Conservation (phyloP, 1,140 invertebrate genomes). For the Euwallacea fornicatus region DNA sequence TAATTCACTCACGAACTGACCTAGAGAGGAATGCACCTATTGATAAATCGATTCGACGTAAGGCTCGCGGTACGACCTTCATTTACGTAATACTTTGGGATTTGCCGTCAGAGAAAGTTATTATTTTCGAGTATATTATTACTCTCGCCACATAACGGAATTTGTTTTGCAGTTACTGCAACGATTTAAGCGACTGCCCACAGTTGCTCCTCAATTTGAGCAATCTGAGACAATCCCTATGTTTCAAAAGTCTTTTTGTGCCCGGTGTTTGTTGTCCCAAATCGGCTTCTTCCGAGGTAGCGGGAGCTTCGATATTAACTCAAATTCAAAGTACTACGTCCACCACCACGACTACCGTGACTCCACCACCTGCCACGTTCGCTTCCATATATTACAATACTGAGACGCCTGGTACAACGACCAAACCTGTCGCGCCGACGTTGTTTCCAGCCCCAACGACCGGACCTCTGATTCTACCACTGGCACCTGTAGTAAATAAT, state of each 20-base stretch:
- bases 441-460: background rate
- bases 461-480: background rate
- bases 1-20: conserved; percentile 4
- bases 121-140: conserved; percentile 18
- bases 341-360: conserved; percentile 30
- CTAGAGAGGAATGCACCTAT: conserved; percentile 15
- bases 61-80: conserved; percentile 21
- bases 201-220: conserved; percentile 81
- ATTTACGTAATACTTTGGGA: conserved; percentile 34
- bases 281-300: conserved; percentile 38
- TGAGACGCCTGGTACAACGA: conserved; percentile 36
- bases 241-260: conserved; percentile 88
- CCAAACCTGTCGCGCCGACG: background rate
- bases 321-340: conserved; percentile 16
- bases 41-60: conserved; percentile 16
- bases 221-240: conserved; percentile 81
- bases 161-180: conserved; percentile 60
- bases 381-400: conserved; percentile 43
- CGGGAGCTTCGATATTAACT: conserved; percentile 18
- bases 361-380: conserved; percentile 29
- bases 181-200: conserved; percentile 86
- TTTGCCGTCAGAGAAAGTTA: conserved; percentile 31
- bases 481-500: conserved; percentile 49
- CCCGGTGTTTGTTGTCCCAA: conserved; percentile 88
- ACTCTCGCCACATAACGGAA: background rate